Percentiles rank a stretch among this genome's conserved stretches.
Conservation (phyloP, 2,113 vertebrate species). For the Laticauda laticaudata region DNA sequence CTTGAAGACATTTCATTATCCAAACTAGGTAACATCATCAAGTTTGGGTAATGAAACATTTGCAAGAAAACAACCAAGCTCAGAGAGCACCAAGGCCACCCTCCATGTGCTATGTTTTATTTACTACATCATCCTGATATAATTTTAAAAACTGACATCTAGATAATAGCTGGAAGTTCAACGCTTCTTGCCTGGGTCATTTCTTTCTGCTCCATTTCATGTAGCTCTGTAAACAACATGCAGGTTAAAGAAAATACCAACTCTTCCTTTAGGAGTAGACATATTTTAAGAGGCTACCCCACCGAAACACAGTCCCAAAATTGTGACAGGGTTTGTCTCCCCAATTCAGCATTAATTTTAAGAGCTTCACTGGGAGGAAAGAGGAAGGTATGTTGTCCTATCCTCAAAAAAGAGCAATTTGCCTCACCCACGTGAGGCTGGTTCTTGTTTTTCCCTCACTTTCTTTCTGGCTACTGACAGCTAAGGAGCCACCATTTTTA, state of each 20-base stretch:
- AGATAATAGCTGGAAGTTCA: background rate
- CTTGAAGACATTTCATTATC: background rate
- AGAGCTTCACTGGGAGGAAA: background rate
- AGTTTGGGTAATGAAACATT: background rate
- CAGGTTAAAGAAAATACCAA: background rate
- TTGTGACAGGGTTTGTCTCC: background rate
- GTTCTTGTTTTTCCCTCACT: background rate
- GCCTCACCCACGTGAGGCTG: background rate
- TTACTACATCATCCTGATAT: background rate
- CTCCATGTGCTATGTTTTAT: background rate
- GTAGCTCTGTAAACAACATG: background rate
- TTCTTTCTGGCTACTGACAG: background rate
- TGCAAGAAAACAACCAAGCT: background rate
- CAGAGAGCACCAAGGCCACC: background rate
- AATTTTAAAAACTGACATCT: background rate
- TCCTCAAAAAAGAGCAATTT: background rate
- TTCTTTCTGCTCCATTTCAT: background rate
- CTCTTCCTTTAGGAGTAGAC: background rate
- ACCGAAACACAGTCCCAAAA: background rate
- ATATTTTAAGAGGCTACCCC: background rate
- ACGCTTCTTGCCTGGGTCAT: background rate
- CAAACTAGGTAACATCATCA: background rate
- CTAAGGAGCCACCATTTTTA: background rate
- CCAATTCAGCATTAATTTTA: background rate
- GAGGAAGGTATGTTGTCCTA: background rate